Percentiles rank a stretch among this genome's conserved stretches.
Conservation (phyloP, 2,113 vertebrate species). For the Bufo gargarizans region DNA sequence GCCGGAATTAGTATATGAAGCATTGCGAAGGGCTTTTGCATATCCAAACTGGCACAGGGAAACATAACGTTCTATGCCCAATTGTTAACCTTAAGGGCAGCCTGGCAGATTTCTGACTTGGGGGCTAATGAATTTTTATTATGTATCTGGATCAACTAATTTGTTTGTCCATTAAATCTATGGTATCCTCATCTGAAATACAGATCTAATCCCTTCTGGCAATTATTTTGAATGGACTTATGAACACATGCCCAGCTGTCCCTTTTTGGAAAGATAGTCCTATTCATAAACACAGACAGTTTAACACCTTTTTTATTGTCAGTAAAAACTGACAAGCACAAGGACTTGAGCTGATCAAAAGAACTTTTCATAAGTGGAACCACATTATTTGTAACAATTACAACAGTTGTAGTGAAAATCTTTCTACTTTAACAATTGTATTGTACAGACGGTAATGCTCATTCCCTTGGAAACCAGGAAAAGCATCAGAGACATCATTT, state of each 20-base stretch:
- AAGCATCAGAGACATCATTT: not conserved
- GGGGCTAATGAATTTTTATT: constrained; percentile 23
- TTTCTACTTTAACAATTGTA: not conserved
- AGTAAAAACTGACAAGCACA: not conserved
- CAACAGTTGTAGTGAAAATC: not conserved
- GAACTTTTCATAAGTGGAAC: not conserved
- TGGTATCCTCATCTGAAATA: not conserved
- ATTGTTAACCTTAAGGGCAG: constrained; percentile 9
- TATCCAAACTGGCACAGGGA: constrained; percentile 7
- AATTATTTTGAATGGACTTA: not conserved
- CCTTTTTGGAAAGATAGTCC: not conserved
- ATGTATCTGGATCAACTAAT: not conserved
- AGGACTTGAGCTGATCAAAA: not conserved
- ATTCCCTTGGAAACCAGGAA: not conserved
- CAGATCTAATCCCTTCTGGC: not conserved
- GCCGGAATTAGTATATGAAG: not conserved
- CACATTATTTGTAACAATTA: not conserved
- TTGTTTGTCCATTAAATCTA: constrained; percentile 3
- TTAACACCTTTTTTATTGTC: not conserved
- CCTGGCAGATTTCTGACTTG: constrained; percentile 28
- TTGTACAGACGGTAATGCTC: not conserved
- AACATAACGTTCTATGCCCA: not conserved
- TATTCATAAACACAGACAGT: not conserved
- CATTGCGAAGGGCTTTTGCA: constrained; percentile 3
- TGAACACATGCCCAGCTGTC: constrained; percentile 11